phyloP scores from a whole-genome alignment of 2,888 invertebrate genomes.

The Escarpia spicata region DNA sequence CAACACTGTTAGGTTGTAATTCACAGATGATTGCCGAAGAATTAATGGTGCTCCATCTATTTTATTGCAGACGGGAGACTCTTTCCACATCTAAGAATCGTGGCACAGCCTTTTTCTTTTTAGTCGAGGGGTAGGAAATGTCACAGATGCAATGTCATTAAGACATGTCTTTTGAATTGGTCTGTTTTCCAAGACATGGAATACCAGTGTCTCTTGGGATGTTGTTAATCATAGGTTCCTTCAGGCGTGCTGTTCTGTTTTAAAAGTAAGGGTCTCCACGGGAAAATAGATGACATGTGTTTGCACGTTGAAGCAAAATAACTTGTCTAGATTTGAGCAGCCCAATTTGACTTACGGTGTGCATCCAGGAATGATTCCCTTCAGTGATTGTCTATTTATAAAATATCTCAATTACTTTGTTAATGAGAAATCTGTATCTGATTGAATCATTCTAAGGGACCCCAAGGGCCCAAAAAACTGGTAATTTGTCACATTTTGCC shows the following conservation, averaged over 20 bases:
- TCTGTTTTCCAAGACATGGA: neutral
- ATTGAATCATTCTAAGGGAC: too few relatives aligned
- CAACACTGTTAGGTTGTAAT: neutral
- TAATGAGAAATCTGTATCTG: neutral
- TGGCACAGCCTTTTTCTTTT: neutral
- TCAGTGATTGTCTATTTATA: neutral
- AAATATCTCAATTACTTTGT: neutral
- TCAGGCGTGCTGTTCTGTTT: neutral
- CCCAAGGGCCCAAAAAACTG: too few relatives aligned
- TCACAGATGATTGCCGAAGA: slow-evolving; percentile 1
- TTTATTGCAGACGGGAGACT: neutral
- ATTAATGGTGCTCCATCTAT: slow-evolving; percentile 7
- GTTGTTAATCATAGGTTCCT: neutral
- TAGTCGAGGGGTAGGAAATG: neutral
- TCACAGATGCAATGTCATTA: neutral
- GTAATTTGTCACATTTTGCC: too few relatives aligned
- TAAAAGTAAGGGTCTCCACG: neutral
- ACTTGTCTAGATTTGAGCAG: neutral
- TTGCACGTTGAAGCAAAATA: neutral
- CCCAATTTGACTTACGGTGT: neutral
- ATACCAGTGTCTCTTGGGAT: neutral
- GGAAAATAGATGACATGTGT: neutral
- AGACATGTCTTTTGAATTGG: neutral
- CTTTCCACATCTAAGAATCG: neutral
- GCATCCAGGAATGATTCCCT: neutral